Evolutionary conservation across 1,140 invertebrate genomes (phyloP).

Genomic region (Amyelois transitella): DNA sequence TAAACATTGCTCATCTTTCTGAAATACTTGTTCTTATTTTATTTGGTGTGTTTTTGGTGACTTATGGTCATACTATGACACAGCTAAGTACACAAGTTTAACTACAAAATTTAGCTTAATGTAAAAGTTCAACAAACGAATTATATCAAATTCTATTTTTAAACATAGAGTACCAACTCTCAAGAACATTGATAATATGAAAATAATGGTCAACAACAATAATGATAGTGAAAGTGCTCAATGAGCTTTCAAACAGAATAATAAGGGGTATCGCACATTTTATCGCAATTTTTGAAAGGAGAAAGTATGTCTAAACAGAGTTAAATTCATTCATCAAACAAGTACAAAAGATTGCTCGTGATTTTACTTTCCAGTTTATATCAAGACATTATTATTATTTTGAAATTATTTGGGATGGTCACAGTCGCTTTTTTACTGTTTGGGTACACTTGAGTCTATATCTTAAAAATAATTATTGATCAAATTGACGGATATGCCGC

Average conservation of each 20-base stretch:
- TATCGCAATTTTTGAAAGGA: slow-evolving; percentile 43
- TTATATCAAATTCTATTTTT: not conserved
- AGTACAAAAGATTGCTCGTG: not conserved
- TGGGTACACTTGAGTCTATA: no score
- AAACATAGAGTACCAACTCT: not conserved
- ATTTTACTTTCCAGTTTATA: not conserved
- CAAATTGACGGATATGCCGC: no score
- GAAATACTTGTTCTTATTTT: no score
- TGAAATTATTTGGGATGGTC: no score
- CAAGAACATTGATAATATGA: slow-evolving; percentile 16
- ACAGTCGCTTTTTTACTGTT: no score
- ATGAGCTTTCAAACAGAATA: slow-evolving; percentile 46
- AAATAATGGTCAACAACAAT: slow-evolving; percentile 42
- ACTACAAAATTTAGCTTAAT: no score
- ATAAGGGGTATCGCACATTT: slow-evolving; percentile 51
- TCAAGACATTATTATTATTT: not conserved
- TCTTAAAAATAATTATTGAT: no score
- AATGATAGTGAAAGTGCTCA: slow-evolving; percentile 49
- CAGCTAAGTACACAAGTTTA: no score
- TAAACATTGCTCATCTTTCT: no score
- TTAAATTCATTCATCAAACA: slow-evolving; percentile 14
- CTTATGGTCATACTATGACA: no score
- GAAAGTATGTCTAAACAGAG: slow-evolving; percentile 35
- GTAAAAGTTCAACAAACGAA: no score
- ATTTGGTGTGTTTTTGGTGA: no score